Evolutionary conservation across 2,888 invertebrate species (phyloP), one percentile per base, ranked within the genome.

Genomic region (Muschampia plurimacula): DNA sequence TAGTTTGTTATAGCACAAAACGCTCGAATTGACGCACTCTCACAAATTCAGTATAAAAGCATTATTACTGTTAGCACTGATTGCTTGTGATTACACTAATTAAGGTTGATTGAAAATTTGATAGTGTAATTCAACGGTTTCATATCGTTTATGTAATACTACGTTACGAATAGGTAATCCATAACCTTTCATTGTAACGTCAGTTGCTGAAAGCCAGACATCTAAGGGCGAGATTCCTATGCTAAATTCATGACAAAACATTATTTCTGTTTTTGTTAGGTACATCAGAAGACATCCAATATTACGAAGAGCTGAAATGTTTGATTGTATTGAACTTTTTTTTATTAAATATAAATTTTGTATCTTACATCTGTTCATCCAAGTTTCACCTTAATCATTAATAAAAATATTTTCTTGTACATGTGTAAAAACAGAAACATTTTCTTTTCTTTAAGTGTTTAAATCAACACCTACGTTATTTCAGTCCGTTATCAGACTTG

Each of bases 1-100:
- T 71, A 66, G 70, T 66, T 70, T 71, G 65, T 15, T 66, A 36
- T 41, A 66, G 70, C 70, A 71, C 70, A 57, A 69, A 39, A 63
- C 32, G 70, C 46, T 71, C 70, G 65, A 57, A 66, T 66, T 66
- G 59, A 66, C 39, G 65, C 70, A 71, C 70, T 59, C 13, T 15
- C 65, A 60, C 44, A 32, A 46, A 4, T 8, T 12, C 55, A 55
- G 55, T 69, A 39, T 41, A n/a, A 55, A 67, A 15, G 8, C n/a
- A 9, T 52, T 52, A 15, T 52, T 60, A 46, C 36, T 60, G 28
- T 39, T n/a, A 52, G 62, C 62, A 69, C 62, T 22, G 39, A 52
- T 55, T 39, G 66, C 9, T 66, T 13, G 13, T 32, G 39, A 52
- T 52, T 52, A 52, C 52, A 52, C 52, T 52, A 52, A 15, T 52